Evolutionary conservation across 2,797 vertebrate species (phyloP).

Genomic region (Pangasius krempfi): DNA sequence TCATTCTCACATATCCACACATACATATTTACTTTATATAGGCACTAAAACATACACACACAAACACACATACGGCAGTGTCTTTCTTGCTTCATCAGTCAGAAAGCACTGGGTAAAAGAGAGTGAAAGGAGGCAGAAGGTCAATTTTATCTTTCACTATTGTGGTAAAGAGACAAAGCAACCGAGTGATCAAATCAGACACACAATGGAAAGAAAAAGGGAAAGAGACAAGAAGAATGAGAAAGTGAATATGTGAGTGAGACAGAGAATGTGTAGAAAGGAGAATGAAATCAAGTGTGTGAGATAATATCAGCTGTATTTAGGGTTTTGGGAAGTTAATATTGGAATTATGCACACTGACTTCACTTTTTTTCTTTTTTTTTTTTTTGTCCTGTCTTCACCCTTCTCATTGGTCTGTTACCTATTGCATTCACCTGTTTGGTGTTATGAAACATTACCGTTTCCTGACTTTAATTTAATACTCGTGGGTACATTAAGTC

Average conservation of each 20-base stretch:
- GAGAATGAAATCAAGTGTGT: neutral
- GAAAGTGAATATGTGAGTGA: neutral
- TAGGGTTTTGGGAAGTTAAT: neutral
- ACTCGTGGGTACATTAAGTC: too few species aligned
- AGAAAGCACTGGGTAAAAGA: slow-evolving; percentile 42
- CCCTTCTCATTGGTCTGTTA: neutral
- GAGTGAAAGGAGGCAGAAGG: slow-evolving; percentile 49
- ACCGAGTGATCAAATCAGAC: slow-evolving; percentile 20
- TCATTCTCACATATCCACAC: neutral
- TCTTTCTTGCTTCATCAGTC: slow-evolving; percentile 54
- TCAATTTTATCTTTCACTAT: slow-evolving; percentile 57
- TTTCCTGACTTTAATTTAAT: too few species aligned
- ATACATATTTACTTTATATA: neutral
- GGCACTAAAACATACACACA: slow-evolving; percentile 4
- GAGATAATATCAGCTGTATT: neutral
- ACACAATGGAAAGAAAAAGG: neutral
- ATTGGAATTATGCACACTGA: neutral
- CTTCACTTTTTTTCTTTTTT: neutral
- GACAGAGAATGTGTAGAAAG: neutral
- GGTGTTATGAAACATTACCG: neutral
- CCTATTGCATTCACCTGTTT: neutral
- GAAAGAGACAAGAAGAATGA: neutral
- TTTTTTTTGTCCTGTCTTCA: neutral
- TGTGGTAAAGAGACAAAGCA: slow-evolving; percentile 14
- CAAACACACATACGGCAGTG: neutral